Conservation (phyloP, 2,113 vertebrate genomes). For the Bagarius yarrelli region DNA sequence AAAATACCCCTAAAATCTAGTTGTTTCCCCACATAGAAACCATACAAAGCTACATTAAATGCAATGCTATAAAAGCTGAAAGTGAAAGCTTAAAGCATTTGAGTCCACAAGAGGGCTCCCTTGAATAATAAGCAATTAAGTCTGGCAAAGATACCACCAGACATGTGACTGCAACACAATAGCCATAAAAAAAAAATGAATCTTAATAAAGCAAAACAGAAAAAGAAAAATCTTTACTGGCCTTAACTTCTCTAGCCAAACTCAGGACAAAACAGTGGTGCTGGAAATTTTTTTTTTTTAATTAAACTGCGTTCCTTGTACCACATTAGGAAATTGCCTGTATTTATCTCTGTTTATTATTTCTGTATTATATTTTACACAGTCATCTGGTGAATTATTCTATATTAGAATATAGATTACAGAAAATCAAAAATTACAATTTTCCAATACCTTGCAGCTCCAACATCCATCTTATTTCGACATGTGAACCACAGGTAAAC, state of each 20-base stretch:
- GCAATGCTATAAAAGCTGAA: background rate
- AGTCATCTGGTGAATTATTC: too few relatives aligned
- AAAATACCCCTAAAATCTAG: too few relatives aligned
- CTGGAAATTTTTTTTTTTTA: background rate
- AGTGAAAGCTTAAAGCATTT: background rate
- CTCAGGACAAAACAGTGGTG: background rate
- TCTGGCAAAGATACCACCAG: background rate
- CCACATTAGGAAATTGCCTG: too few relatives aligned
- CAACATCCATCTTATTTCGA: background rate
- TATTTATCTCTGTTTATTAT: background rate
- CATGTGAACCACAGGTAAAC: background rate
- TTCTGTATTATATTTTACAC: too few relatives aligned
- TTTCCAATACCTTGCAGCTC: too few relatives aligned
- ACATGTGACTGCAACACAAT: background rate
- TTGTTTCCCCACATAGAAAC: background rate
- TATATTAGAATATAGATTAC: too few relatives aligned
- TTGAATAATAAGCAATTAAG: background rate
- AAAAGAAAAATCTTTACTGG: background rate
- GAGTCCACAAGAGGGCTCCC: slow-evolving; percentile 26
- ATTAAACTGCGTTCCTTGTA: background rate
- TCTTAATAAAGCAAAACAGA: too few relatives aligned
- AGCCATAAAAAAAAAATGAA: too few relatives aligned
- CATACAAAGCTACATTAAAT: background rate
- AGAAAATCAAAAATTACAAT: too few relatives aligned
- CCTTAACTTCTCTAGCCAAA: background rate